phyloP scores from a whole-genome alignment of 2,888 invertebrate genomes.

The Cordilura impudica region DNA sequence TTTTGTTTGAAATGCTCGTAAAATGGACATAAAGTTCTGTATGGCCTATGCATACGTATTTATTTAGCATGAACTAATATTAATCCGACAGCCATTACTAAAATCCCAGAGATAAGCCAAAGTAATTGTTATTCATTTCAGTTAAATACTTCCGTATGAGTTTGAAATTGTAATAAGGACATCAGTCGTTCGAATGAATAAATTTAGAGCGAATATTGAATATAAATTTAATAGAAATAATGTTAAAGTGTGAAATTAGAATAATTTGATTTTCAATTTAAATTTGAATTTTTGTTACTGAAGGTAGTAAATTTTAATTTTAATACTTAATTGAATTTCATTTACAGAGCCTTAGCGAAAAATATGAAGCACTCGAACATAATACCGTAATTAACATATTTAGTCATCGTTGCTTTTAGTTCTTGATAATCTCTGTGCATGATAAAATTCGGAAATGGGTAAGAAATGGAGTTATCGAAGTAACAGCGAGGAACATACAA shows the following conservation, averaged over 20 bases:
- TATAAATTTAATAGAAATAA: constrained; percentile 20
- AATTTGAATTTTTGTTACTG: no score
- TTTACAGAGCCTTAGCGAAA: no score
- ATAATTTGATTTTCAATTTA: no score
- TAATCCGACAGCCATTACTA: constrained; percentile 70
- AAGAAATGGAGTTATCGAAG: no score
- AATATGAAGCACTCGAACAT: no score
- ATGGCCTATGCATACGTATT: background rate
- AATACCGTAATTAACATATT: no score
- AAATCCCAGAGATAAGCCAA: constrained; percentile 57
- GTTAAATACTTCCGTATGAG: constrained; percentile 60
- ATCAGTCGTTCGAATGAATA: background rate
- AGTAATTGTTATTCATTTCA: constrained; percentile 48
- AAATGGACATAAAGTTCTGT: constrained; percentile 18
- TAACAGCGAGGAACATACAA: no score
- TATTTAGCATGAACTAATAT: constrained; percentile 50
- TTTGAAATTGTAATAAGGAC: constrained; percentile 41
- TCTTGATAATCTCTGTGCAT: no score
- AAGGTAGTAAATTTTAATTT: no score
- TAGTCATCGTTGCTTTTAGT: no score
- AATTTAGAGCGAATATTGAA: constrained; percentile 14
- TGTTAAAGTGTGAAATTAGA: constrained; percentile 43
- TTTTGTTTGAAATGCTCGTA: background rate
- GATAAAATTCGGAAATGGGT: no score
- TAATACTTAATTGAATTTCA: no score